These are phyloP conservation scores for Hippopotamyrus pictus DNA, from an alignment of 2,797 vertebrate genomes.

Conservation along the genomic window DNA sequence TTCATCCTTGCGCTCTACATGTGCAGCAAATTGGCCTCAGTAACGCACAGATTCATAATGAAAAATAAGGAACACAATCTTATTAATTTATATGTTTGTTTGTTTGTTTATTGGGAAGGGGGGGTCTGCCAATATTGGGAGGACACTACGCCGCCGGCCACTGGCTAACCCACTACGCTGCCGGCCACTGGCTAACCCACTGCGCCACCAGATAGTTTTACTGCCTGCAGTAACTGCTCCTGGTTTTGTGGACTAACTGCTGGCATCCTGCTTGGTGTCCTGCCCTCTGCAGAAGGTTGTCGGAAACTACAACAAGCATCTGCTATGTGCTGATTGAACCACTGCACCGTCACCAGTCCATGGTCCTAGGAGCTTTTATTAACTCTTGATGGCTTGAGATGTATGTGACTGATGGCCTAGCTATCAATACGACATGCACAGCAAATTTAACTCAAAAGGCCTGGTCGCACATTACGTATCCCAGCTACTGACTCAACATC, in stretches of 20 bases:
- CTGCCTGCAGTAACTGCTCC: neutral
- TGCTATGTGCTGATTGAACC: neutral
- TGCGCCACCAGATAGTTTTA: neutral
- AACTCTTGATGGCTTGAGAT: neutral
- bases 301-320: neutral
- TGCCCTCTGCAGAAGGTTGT: neutral
- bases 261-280: neutral
- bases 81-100: neutral
- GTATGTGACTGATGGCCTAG: neutral
- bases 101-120: neutral
- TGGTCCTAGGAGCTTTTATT: neutral
- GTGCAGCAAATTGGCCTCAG: neutral
- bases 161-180: neutral
- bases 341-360: neutral
- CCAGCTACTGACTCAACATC: neutral
- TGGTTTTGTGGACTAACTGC: neutral
- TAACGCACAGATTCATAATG: neutral
- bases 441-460: neutral
- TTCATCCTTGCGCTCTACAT: neutral
- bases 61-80: neutral
- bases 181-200: neutral
- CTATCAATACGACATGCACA: neutral
- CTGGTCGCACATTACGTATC: neutral
- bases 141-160: neutral
- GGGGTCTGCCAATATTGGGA: neutral